Evolutionary conservation across 2,797 vertebrate species (phyloP), one percentile per base, ranked within the genome.

Genomic region (Pteronotus mesoamericanus): DNA sequence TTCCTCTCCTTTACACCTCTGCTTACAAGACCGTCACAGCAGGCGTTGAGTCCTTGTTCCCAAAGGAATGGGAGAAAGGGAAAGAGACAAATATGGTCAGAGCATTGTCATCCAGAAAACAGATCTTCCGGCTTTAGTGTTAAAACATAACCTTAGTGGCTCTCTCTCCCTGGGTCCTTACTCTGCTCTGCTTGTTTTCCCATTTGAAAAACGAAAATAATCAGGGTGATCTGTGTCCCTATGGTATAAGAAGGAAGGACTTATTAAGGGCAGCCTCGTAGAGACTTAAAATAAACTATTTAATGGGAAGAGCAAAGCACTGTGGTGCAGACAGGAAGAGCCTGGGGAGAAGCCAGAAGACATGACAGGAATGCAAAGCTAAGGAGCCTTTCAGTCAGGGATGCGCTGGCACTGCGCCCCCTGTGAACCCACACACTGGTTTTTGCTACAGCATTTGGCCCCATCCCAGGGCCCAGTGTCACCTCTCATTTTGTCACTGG

Each of bases 221-320:
- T 77, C 80, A 64, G 37, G 75, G 46, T 82, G 84, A 89, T 61
- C 15, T 68, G 66, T 92, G 53, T 85, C 59, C 53, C 89, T 84
- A 53, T 29, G 79, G 84, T 37, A 51, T 44, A 82, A 86, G 93
- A 74, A 95, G 74, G 93, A 79, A 95, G 88, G 92, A 51, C 44
- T 96, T 93, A 69, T 48, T 88, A 94, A 96, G 80, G 95, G 85
- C 44, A 92, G 29, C 5, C 7, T 93, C 71, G 94, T 95, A 51
- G 5, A 74, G 94, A 78, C 55, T 85, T 92, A 89, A 97, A 85
- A 92, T 89, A 85, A 92, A 95, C 66, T 88, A 51, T 93, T 94
- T 87, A 94, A 86, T 83, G 21, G 59, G 61, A 46, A 86, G 74
- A 44, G 57, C 2, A 91, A 87, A 74, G 51, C 55, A 77, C 12